These are phyloP conservation scores for Sebastes hubbsi DNA, from an alignment of 2,797 vertebrate species.

Conservation along the genomic window DNA sequence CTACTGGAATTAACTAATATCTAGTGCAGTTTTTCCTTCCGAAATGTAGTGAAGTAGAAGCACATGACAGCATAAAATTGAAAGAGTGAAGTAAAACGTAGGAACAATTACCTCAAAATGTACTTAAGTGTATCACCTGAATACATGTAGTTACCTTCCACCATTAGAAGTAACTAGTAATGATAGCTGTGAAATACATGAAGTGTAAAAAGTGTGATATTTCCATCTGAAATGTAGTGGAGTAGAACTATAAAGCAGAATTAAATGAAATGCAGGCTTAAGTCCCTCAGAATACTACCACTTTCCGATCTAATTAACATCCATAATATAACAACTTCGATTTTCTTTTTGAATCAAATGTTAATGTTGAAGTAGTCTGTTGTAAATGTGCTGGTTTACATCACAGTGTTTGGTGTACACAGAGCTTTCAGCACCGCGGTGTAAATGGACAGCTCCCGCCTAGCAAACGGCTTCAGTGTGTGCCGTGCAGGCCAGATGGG, in stretches of 20 bases:
- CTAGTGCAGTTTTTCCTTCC: neutral
- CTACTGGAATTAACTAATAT: neutral
- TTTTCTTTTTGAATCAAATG: neutral
- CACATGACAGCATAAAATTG: neutral
- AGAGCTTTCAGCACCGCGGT: conserved; percentile 49
- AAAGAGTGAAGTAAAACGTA: neutral
- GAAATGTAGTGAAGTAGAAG: neutral
- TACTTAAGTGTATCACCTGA: neutral
- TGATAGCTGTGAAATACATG: neutral
- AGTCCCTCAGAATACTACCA: neutral
- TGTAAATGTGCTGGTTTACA: neutral
- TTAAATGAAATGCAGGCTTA: neutral
- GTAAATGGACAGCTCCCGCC: conserved; percentile 51
- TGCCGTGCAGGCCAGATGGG: conserved; percentile 68
- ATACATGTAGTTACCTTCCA: neutral
- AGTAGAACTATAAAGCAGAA: neutral
- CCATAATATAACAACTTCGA: neutral
- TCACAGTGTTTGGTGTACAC: neutral
- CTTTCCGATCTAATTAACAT: neutral
- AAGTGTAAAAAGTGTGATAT: neutral
- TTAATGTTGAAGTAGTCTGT: neutral
- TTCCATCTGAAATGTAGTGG: neutral
- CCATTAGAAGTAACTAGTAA: neutral
- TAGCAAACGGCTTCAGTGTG: conserved; percentile 27
- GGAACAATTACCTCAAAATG: neutral